Conservation (phyloP, 2,797 vertebrate genomes). For the Galaxias olidus region DNA sequence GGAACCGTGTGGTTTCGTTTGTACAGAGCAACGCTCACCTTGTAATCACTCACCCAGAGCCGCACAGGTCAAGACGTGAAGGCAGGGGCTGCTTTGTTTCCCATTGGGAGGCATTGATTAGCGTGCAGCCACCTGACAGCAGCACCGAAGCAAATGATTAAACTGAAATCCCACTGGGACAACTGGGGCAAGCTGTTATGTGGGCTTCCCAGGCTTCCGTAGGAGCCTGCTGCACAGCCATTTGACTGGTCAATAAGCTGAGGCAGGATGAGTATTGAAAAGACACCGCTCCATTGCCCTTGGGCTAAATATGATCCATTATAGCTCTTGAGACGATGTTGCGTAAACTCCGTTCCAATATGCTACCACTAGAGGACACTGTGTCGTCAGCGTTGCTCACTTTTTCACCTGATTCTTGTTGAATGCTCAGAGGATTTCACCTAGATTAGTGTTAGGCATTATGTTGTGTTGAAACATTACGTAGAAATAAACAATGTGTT, state of each 20-base stretch:
- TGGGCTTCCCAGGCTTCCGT: slow-evolving; percentile 39
- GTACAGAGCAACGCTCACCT: slow-evolving; percentile 32
- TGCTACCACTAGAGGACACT: slow-evolving; percentile 72
- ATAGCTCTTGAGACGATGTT: slow-evolving; percentile 31
- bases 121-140: slow-evolving; percentile 33
- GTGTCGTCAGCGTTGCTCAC: slow-evolving; percentile 52
- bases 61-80: slow-evolving; percentile 33
- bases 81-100: slow-evolving; percentile 32
- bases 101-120: slow-evolving; percentile 42
- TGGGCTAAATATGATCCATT: slow-evolving; percentile 59
- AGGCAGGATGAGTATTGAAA: slow-evolving; percentile 60
- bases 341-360: slow-evolving; percentile 42
- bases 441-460: slow-evolving; percentile 35
- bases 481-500: background rate
- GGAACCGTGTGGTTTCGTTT: slow-evolving; percentile 30
- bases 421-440: slow-evolving; percentile 32
- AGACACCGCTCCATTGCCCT: slow-evolving; percentile 56
- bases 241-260: slow-evolving; percentile 53
- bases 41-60: slow-evolving; percentile 24
- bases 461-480: slow-evolving; percentile 43
- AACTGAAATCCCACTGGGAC: slow-evolving; percentile 35
- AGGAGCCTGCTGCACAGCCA: slow-evolving; percentile 25
- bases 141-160: slow-evolving; percentile 56
- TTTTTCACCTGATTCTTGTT: slow-evolving; percentile 8
- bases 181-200: slow-evolving; percentile 39